Percentiles rank a stretch among this genome's conserved stretches.
phyloP scores from a whole-genome alignment of 2,888 invertebrate genomes.

The Caenorhabditis sinica region DNA sequence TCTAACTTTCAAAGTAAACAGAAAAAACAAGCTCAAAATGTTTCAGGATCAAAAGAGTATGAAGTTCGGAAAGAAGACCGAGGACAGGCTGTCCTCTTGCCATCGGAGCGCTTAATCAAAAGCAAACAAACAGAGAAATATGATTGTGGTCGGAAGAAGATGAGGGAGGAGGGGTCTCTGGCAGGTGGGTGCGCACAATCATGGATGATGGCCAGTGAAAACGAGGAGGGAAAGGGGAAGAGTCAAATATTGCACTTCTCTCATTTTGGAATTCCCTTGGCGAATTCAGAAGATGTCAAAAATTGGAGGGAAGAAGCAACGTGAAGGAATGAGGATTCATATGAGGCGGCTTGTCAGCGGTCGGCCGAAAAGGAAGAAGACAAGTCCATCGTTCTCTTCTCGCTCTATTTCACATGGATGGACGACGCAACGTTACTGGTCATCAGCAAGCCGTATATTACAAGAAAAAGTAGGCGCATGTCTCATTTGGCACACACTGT shows the following conservation, averaged over 20 bases:
- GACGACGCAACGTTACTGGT: conserved; percentile 45
- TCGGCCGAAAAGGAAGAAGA: conserved; percentile 2
- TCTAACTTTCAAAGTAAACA: not conserved
- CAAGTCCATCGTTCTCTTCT: conserved; percentile 58
- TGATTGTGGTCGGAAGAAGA: conserved; percentile 23
- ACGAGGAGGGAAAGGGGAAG: not conserved
- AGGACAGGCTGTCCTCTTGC: conserved; percentile 43
- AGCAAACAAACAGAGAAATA: conserved; percentile 59
- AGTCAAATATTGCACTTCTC: conserved; percentile 10
- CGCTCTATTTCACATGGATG: conserved; percentile 63
- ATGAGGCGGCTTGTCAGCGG: conserved; percentile 48
- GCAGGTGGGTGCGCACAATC: conserved; percentile 51
- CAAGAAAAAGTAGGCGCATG: conserved; percentile 32
- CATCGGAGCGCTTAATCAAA: conserved; percentile 62
- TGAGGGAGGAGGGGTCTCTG: not conserved
- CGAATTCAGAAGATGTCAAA: conserved; percentile 9
- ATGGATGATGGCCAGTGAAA: conserved; percentile 30
- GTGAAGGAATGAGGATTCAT: conserved; percentile 48
- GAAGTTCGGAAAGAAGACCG: conserved; percentile 24
- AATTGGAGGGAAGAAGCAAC: conserved; percentile 12
- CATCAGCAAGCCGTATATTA: conserved; percentile 57
- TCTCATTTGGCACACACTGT: conserved; percentile 49
- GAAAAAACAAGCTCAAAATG: conserved; percentile 21
- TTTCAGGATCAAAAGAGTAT: conserved; percentile 31
- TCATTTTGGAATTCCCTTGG: conserved; percentile 29